These are phyloP conservation scores for Gambusia holbrooki DNA, from an alignment of 2,113 vertebrate species.

Conservation along the genomic window DNA sequence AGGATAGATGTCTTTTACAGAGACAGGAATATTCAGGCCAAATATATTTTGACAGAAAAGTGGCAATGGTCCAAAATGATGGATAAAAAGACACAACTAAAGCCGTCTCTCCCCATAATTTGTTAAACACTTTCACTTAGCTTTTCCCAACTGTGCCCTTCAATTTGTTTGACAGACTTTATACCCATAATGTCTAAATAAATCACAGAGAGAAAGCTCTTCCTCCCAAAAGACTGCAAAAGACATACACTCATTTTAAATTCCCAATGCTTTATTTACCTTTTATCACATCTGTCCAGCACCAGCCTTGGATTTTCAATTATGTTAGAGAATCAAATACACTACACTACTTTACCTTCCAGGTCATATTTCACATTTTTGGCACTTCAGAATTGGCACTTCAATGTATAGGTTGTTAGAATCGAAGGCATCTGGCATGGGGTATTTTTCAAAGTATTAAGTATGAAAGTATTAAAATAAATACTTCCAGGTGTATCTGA, in stretches of 20 bases:
- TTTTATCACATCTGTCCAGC: slow-evolving; percentile 22
- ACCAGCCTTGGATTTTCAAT: neutral
- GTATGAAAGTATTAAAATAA: neutral
- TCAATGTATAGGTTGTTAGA: too few relatives aligned
- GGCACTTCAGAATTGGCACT: neutral
- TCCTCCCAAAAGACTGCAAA: slow-evolving; percentile 9
- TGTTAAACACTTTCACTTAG: slow-evolving; percentile 64
- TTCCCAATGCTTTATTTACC: slow-evolving; percentile 8
- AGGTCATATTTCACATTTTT: neutral
- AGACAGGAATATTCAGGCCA: slow-evolving; percentile 48
- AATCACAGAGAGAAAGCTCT: slow-evolving; percentile 31
- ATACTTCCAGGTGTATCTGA: neutral
- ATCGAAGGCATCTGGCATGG: too few relatives aligned
- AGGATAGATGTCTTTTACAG: slow-evolving; percentile 41
- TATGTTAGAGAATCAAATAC: neutral
- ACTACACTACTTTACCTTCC: slow-evolving; percentile 1
- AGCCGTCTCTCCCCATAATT: slow-evolving; percentile 55
- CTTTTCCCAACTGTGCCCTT: slow-evolving; percentile 52
- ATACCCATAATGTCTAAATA: slow-evolving; percentile 54
- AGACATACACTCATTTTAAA: slow-evolving; percentile 20
- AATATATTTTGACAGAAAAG: slow-evolving; percentile 61
- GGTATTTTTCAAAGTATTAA: too few relatives aligned
- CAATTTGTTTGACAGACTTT: slow-evolving; percentile 67
- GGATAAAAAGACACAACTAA: slow-evolving; percentile 51
- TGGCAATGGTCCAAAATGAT: slow-evolving; percentile 53